Conservation (phyloP, 1,140 invertebrate species). For the Drosophila arizonae region DNA sequence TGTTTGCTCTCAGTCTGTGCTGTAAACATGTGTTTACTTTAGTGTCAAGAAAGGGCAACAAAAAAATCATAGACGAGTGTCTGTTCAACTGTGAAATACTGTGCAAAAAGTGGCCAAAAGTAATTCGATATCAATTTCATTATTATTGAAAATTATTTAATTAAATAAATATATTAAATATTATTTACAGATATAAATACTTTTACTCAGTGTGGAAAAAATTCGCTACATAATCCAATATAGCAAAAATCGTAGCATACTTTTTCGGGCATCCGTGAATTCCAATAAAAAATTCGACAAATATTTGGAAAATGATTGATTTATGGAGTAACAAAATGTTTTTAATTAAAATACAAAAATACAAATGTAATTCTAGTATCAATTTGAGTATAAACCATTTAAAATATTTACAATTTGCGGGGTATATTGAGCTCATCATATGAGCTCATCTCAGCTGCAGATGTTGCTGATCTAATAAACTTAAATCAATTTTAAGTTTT, state of each 20-base stretch:
- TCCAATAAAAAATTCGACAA: no score
- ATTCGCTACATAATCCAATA: background rate
- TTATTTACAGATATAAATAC: no score
- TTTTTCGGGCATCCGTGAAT: background rate
- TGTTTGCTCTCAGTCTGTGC: slow-evolving; percentile 25
- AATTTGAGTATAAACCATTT: background rate
- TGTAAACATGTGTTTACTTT: slow-evolving; percentile 73
- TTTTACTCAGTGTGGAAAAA: background rate
- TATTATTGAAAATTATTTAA: background rate
- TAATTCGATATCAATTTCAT: background rate
- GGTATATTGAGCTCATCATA: background rate
- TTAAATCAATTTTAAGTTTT: slow-evolving; percentile 40
- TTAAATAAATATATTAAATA: background rate
- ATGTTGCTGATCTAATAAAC: slow-evolving; percentile 42
- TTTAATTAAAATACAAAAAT: background rate
- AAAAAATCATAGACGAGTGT: background rate
- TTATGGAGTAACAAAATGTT: no score
- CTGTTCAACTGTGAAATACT: background rate
- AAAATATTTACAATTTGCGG: background rate
- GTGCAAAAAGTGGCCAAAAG: background rate
- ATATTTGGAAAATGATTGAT: no score
- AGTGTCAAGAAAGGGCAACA: slow-evolving; percentile 61
- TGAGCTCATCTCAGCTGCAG: slow-evolving; percentile 5
- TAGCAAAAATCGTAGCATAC: background rate
- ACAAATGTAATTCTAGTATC: background rate